Conservation (phyloP, 2,113 vertebrate species). For the Hydrochoerus hydrochaeris region DNA sequence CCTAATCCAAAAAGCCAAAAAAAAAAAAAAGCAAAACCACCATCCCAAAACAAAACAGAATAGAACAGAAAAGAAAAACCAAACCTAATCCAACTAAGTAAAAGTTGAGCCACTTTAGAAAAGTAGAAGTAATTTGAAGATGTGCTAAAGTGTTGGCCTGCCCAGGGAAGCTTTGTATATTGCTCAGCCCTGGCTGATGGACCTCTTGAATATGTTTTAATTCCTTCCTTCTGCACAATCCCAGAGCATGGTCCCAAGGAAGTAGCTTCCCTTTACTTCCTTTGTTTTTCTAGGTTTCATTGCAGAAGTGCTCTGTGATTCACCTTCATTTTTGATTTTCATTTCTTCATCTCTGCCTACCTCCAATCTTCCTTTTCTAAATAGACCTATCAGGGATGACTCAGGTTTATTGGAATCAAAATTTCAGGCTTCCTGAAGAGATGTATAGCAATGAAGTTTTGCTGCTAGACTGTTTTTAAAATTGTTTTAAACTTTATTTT, state of each 20-base stretch:
- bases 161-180: not conserved
- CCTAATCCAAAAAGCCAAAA: too few species aligned
- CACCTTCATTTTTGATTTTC: not conserved
- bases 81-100: too few species aligned
- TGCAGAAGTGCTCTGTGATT: not conserved
- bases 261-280: not conserved
- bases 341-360: not conserved
- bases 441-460: not conserved
- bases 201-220: not conserved
- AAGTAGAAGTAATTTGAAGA: not conserved
- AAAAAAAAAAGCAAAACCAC: too few species aligned
- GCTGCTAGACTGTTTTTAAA: not conserved
- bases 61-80: too few species aligned
- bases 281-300: not conserved
- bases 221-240: not conserved
- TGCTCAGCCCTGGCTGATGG: not conserved
- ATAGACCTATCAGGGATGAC: not conserved
- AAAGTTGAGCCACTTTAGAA: too few species aligned
- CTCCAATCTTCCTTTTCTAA: not conserved
- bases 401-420: not conserved
- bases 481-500: not conserved
- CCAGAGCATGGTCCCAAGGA: not conserved
- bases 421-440: slow-evolving; percentile 15
- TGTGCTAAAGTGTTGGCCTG: fast-evolving
- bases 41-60: too few species aligned